Percentiles rank a stretch among this genome's conserved stretches.
These are phyloP conservation scores for Gila robusta DNA, from an alignment of 2,797 vertebrate genomes.

Conservation along the genomic window DNA sequence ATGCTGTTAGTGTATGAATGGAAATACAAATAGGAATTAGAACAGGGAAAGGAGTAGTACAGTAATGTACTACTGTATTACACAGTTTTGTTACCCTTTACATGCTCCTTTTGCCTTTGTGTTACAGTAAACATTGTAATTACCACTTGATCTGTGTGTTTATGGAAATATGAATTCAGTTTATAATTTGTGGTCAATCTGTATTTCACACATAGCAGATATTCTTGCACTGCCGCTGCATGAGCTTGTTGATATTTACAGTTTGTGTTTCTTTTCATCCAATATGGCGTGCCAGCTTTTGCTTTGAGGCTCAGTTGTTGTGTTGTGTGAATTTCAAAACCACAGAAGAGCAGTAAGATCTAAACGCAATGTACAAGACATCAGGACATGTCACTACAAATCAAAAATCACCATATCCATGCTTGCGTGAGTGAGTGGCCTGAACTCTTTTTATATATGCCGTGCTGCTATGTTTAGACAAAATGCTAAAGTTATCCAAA, in stretches of 20 bases:
- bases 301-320: conserved; percentile 15
- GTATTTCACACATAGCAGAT: conserved; percentile 22
- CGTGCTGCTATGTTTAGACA: not conserved
- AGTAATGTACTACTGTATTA: not conserved
- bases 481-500: conserved; percentile 13
- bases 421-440: not conserved
- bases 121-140: not conserved
- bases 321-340: conserved; percentile 16
- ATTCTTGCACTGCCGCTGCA: not conserved
- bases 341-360: not conserved
- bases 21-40: not conserved
- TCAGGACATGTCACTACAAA: not conserved
- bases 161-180: conserved; percentile 4
- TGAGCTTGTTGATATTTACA: conserved; percentile 39
- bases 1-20: not conserved
- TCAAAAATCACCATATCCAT: not conserved
- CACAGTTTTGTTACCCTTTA: not conserved
- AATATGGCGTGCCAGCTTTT: conserved; percentile 28
- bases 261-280: conserved; percentile 20
- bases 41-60: not conserved
- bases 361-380: not conserved
- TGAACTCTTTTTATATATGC: not conserved
- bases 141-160: not conserved
- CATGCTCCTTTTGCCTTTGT: not conserved
- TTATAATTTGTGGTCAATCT: not conserved